Base-by-base conservation (phyloP, 2,888 invertebrate genomes). In the Nemoura dubitans region DNA sequence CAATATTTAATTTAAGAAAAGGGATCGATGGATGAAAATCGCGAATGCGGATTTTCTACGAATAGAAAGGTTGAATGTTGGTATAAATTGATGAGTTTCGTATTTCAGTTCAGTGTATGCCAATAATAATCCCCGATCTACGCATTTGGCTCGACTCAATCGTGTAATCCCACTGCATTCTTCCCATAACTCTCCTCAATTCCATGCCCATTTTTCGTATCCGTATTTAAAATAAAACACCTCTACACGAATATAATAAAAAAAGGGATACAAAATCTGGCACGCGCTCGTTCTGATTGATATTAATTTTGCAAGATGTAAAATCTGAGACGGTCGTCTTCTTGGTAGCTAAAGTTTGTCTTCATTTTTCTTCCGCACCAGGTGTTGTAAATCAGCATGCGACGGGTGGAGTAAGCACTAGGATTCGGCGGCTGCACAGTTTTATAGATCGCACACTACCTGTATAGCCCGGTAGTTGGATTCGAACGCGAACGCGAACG, bases 371-470 rank as follows among this genome's bases (percentile, higher is more conserved):
- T 2, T n/a, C 3, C 16, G 59, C 14, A 10, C 16, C 59, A 59
- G 59, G 59, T 59, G 59, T 21, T 10, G 21, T 59, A 59, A 59
- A 59, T 59, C 59, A 59, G 59, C 36, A 10, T 10, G 3, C 36
- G n/a, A n/a, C n/a, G n/a, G 10, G 36, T 6, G 10, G 5, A 59
- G 59, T 2, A 21, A 59, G 59, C 14, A 21, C 59, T 10, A 21
- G 59, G 59, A 59, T 59, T 59, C 21, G 59, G 16, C 59, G 59
- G 26, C 78, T n/a, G 27, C 26, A 10, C 6, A 78, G 5, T 27
- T 26, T 78, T 78, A 78, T 78, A 78, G 78, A 27, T 78, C 6
- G 78, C 26, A 27, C 6, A 78, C 78, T 25, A 78, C 78, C 78
- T 78, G 78, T 14, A 28, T 78, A 14, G 10, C 26, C 28, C 2